Evolutionary conservation across 2,888 invertebrate species (phyloP).

Genomic region (Cerceris ruficornis): DNA sequence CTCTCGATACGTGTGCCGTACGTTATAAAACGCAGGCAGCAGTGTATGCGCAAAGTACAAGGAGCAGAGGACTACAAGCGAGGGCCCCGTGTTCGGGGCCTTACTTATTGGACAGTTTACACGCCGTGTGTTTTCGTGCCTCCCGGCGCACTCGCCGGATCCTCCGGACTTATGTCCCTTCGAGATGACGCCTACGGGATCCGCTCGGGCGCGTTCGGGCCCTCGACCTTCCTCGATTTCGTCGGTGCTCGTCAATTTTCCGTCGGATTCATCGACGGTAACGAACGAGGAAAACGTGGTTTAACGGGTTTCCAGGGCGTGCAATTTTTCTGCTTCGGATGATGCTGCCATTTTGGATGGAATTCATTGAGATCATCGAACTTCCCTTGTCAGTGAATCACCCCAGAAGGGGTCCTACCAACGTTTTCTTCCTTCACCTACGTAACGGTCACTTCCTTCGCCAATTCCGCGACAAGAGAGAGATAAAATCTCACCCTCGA

Average conservation of each 20-base stretch:
- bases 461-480: too few species aligned
- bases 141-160: constrained; percentile 6
- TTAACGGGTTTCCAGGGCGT: too few species aligned
- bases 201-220: not conserved
- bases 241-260: not conserved
- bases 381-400: too few species aligned
- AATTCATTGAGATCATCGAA: too few species aligned
- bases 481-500: constrained; percentile 11
- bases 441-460: too few species aligned
- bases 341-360: too few species aligned
- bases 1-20: constrained; percentile 57
- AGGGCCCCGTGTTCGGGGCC: constrained; percentile 71
- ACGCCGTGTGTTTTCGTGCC: constrained; percentile 66
- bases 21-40: constrained; percentile 61
- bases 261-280: too few species aligned
- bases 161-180: constrained; percentile 10
- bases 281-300: too few species aligned
- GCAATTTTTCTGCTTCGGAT: too few species aligned
- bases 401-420: too few species aligned
- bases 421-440: too few species aligned
- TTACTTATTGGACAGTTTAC: constrained; percentile 81
- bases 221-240: not conserved
- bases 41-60: constrained; percentile 69
- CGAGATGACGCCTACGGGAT: constrained; percentile 23
- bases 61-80: constrained; percentile 71